Conservation (phyloP, 2,797 vertebrate genomes). For the Chrysolophus pictus region DNA sequence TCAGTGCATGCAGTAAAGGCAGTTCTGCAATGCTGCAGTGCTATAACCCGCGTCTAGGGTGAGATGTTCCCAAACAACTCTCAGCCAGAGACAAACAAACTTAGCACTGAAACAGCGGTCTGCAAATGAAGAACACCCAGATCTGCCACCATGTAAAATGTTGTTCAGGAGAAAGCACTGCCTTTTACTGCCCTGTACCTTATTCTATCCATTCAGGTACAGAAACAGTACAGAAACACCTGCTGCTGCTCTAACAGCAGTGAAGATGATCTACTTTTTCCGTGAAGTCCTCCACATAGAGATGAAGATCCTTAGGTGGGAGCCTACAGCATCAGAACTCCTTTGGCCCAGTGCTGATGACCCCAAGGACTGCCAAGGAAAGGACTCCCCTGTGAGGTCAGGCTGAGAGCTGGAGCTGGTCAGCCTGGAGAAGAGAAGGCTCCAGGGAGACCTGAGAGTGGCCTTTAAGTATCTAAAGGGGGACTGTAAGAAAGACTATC, state of each 20-base stretch:
- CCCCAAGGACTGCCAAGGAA: not conserved
- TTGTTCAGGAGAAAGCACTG: not conserved
- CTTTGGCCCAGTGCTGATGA: accelerated
- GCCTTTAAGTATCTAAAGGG: too few relatives aligned
- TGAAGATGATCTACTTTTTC: not conserved
- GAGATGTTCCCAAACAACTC: not conserved
- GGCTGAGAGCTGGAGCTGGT: too few relatives aligned
- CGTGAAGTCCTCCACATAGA: not conserved
- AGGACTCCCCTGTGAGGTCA: not conserved
- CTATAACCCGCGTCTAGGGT: not conserved
- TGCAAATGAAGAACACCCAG: not conserved
- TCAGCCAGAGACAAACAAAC: not conserved
- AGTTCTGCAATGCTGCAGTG: not conserved
- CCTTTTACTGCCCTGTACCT: not conserved
- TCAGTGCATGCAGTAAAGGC: not conserved
- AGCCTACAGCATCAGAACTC: not conserved
- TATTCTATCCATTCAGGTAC: not conserved
- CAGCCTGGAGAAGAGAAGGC: too few relatives aligned
- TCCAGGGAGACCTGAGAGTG: too few relatives aligned
- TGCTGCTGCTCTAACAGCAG: not conserved
- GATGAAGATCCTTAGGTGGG: not conserved
- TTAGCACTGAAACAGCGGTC: accelerated
- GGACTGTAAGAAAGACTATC: too few relatives aligned
- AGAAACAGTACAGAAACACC: not conserved
- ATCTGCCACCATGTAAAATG: not conserved